Evolutionary conservation across 2,797 vertebrate genomes (phyloP).

Genomic region (Pseudocheirus occidentalis): DNA sequence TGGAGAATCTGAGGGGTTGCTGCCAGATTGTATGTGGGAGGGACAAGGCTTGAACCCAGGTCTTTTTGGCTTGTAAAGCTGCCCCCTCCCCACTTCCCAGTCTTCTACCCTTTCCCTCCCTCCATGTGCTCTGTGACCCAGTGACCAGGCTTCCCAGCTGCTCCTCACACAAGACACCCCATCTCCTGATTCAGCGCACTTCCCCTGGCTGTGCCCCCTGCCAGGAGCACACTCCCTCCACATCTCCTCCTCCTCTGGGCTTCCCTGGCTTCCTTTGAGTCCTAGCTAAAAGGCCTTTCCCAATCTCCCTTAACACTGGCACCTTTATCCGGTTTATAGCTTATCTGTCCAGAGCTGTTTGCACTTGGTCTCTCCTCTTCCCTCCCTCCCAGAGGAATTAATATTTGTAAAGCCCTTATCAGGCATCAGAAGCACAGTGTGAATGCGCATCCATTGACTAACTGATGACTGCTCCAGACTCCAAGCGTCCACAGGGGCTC

Average conservation of each 20-base stretch:
- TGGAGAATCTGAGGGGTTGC: not conserved
- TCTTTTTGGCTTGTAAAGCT: not conserved
- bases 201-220: not conserved
- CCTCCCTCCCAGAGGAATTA: not conserved
- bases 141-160: not conserved
- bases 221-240: too few species aligned
- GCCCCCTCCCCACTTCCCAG: not conserved
- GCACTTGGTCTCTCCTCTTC: not conserved
- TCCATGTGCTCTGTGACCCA: not conserved
- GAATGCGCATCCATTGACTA: not conserved
- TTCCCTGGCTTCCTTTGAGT: not conserved
- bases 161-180: not conserved
- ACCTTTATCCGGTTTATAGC: not conserved
- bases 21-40: not conserved
- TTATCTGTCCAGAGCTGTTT: not conserved
- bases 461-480: not conserved
- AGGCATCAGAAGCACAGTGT: too few species aligned
- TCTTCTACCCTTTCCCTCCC: not conserved
- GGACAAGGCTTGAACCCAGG: not conserved
- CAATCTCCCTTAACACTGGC: not conserved
- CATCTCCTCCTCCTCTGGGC: not conserved
- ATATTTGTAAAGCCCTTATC: not conserved
- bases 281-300: not conserved
- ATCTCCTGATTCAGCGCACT: fast-evolving
- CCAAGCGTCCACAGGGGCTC: not conserved